These are phyloP conservation scores for Spheniscus mendiculus DNA, from an alignment of 2,113 vertebrate genomes.

Conservation along the genomic window DNA sequence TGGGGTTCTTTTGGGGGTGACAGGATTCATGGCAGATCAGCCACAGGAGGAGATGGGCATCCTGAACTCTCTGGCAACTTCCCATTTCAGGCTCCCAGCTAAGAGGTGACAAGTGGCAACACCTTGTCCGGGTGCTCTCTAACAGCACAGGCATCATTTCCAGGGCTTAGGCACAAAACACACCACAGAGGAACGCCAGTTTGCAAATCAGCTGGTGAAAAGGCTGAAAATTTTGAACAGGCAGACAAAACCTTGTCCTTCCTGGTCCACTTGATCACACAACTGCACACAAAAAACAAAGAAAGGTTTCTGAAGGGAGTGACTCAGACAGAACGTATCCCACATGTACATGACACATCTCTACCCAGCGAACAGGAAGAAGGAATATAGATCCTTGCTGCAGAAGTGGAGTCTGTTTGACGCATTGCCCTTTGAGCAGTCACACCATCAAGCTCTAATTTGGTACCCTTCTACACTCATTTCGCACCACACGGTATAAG, in stretches of 20 bases:
- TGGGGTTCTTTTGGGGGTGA: fast-evolving
- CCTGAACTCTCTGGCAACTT: neutral
- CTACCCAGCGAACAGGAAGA: neutral
- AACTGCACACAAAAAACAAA: fast-evolving
- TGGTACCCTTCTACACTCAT: neutral
- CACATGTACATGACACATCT: fast-evolving
- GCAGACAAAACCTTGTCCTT: neutral
- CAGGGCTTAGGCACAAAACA: neutral
- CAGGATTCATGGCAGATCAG: fast-evolving
- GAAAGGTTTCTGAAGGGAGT: neutral
- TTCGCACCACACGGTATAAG: neutral
- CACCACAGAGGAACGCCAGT: fast-evolving
- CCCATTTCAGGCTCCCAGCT: neutral
- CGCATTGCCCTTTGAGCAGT: neutral
- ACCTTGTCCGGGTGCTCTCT: too few species aligned
- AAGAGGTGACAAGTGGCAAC: neutral
- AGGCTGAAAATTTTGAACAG: neutral
- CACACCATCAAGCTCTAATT: neutral
- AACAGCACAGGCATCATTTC: neutral
- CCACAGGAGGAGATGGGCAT: fast-evolving
- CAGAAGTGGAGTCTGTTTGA: neutral
- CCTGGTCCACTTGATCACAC: neutral
- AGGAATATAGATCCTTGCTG: neutral
- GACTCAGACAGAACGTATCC: fast-evolving
- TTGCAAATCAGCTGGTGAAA: neutral